These are phyloP conservation scores for Amblyjoppa proteus DNA, from an alignment of 2,888 invertebrate species.

Conservation along the genomic window DNA sequence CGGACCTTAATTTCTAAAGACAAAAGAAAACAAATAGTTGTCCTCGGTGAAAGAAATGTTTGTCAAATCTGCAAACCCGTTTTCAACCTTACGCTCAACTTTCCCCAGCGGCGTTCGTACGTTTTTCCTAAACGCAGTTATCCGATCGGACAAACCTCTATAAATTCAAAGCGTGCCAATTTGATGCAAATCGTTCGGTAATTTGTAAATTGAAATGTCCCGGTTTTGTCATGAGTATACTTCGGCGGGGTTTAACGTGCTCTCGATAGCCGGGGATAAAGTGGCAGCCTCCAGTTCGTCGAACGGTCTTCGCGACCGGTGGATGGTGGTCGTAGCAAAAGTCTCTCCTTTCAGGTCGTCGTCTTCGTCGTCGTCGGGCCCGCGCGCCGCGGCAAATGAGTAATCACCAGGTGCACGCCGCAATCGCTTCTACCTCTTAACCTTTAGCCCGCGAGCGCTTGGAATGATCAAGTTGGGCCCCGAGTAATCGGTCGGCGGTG, in stretches of 20 bases:
- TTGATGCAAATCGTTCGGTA: conserved; percentile 5
- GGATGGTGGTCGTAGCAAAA: conserved; percentile 38
- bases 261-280: conserved; percentile 4
- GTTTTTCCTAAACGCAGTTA: background rate
- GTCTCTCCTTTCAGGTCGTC: conserved; percentile 46
- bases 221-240: background rate
- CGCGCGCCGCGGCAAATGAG: conserved; percentile 22
- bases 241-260: background rate
- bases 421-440: conserved; percentile 66
- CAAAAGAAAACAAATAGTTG: too few species aligned
- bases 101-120: background rate
- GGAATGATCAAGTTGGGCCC: conserved; percentile 61
- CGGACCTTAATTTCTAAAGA: background rate
- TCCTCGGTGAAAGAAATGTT: background rate
- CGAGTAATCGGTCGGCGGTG: conserved; percentile 56
- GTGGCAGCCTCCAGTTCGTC: background rate
- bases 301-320: background rate
- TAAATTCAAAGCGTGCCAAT: background rate
- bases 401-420: conserved; percentile 64
- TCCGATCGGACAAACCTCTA: background rate
- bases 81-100: background rate
- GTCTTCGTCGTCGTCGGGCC: conserved; percentile 23
- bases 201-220: conserved; percentile 24
- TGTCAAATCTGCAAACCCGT: background rate
- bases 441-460: conserved; percentile 61